Evolutionary conservation across 2,888 invertebrate genomes (phyloP).

Genomic region (Sinhomidia bicolor): DNA sequence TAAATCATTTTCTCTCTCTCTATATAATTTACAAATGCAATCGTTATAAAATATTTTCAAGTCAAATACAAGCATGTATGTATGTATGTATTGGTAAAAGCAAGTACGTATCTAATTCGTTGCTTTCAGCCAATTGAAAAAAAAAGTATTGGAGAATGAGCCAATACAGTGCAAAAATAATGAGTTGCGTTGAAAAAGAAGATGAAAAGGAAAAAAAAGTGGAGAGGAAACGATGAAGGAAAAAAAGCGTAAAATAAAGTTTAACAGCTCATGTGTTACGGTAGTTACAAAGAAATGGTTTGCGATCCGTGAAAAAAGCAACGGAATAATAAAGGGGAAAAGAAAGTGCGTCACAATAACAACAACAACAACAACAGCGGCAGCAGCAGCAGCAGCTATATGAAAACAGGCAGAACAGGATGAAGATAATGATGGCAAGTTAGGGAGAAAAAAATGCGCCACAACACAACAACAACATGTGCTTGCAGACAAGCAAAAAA

Average conservation of each 20-base stretch:
- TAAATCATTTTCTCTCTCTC: too few relatives aligned
- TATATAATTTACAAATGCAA: too few relatives aligned
- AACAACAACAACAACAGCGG: not conserved
- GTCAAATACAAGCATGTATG: not conserved
- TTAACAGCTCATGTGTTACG: slow-evolving; percentile 21
- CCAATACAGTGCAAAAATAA: too few relatives aligned
- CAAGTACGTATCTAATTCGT: not conserved
- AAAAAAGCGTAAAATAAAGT: not conserved
- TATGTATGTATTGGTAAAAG: not conserved
- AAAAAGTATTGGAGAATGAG: not conserved
- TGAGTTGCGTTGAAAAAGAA: not conserved
- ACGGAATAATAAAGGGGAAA: not conserved
- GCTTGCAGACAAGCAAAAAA: not conserved
- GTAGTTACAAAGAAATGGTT: slow-evolving; percentile 23
- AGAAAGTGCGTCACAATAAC: slow-evolving; percentile 26
- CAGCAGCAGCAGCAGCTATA: not conserved
- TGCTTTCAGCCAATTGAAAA: not conserved
- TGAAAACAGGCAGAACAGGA: not conserved
- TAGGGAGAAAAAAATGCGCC: not conserved
- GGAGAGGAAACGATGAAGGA: not conserved
- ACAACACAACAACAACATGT: not conserved
- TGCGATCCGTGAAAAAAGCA: slow-evolving; percentile 15
- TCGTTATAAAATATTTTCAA: too few relatives aligned
- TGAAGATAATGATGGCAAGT: not conserved
- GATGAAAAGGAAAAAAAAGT: not conserved